Conservation (phyloP, 2,888 invertebrate species). For the Sminthurinus aureus region DNA sequence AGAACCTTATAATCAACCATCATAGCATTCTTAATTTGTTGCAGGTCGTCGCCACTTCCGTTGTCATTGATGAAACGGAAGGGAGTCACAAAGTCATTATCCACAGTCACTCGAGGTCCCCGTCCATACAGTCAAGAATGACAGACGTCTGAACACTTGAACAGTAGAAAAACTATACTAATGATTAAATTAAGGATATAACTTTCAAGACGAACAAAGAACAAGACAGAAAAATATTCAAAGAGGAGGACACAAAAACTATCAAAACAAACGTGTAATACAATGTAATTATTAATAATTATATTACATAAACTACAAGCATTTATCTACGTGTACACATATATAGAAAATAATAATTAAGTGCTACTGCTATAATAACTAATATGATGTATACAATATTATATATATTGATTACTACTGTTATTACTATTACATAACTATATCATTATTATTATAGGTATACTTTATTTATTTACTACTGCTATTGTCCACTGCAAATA, state of each 20-base stretch:
- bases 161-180: too few species aligned
- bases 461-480: too few species aligned
- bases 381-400: too few species aligned
- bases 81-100: slow-evolving; percentile 77
- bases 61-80: slow-evolving; percentile 45
- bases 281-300: neutral
- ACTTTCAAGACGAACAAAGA: neutral
- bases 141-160: slow-evolving; percentile 79
- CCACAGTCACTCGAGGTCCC: slow-evolving; percentile 76
- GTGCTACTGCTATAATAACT: too few species aligned
- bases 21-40: too few species aligned
- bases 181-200: too few species aligned
- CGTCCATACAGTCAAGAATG: slow-evolving; percentile 81
- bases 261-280: neutral
- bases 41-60: slow-evolving; percentile 41
- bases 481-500: slow-evolving; percentile 10
- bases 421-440: too few species aligned
- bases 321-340: neutral
- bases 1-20: too few species aligned
- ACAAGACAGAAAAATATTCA: neutral
- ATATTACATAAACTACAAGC: neutral
- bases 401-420: too few species aligned
- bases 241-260: neutral
- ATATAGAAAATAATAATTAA: neutral
- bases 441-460: too few species aligned